Percentiles rank a stretch among this genome's conserved stretches.
Conservation (phyloP, 2,797 vertebrate species). For the Euthynnus affinis region DNA sequence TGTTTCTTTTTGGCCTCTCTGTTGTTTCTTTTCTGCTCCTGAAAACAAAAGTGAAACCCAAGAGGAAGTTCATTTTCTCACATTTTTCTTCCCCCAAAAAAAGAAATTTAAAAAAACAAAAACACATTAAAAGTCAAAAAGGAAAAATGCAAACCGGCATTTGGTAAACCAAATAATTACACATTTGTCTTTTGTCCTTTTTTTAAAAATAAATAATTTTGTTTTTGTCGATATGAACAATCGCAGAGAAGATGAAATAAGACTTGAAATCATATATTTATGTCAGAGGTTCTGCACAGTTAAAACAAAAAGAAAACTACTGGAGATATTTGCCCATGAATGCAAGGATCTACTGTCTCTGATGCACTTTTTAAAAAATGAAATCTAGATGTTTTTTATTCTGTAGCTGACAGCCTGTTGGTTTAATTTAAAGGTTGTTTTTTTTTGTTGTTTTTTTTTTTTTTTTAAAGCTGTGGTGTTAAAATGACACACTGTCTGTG, state of each 20-base stretch:
- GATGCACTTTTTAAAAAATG: constrained; percentile 88
- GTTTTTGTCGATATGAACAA: constrained; percentile 55
- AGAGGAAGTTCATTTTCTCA: constrained; percentile 22
- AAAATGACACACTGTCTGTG: constrained; percentile 38
- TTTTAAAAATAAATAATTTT: constrained; percentile 21
- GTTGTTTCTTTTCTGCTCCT: constrained; percentile 16
- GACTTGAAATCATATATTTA: constrained; percentile 75
- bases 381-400: constrained; percentile 78
- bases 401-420: constrained; percentile 75
- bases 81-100: constrained; percentile 1
- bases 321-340: constrained; percentile 90
- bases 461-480: constrained; percentile 24
- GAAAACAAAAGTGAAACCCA: not conserved
- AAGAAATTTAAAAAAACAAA: not conserved
- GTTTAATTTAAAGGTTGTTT: constrained; percentile 84
- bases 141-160: constrained; percentile 37
- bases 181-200: constrained; percentile 28
- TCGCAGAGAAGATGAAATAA: constrained; percentile 53
- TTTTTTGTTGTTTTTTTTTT: constrained; percentile 27
- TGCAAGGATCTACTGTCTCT: constrained; percentile 82
- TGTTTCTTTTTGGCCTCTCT: constrained; percentile 3
- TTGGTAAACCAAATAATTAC: constrained; percentile 60
- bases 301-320: constrained; percentile 48
- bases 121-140: not conserved
- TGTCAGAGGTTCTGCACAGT: constrained; percentile 62